A percentile compares a stretch with the other conserved stretches of the same genome.
phyloP scores from a whole-genome alignment of 1,140 invertebrate genomes.

The Anastatus disparis region DNA sequence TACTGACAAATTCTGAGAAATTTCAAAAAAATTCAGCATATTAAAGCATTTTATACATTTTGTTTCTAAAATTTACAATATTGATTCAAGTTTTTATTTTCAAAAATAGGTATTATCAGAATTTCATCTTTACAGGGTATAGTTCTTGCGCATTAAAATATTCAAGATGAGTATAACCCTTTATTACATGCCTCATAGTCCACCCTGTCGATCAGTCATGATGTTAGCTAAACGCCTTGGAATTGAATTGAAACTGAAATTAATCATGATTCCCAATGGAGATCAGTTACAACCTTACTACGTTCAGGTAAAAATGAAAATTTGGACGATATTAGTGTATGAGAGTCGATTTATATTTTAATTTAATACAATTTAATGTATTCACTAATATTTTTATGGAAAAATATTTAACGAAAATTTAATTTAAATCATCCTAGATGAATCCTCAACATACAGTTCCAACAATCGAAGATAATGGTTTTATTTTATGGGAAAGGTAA shows the following conservation, averaged over 20 bases:
- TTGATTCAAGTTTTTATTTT: too few relatives aligned
- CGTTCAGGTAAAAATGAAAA: constrained; percentile 73
- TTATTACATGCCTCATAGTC: constrained; percentile 71
- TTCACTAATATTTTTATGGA: too few relatives aligned
- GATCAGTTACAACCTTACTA: constrained; percentile 79
- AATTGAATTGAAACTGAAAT: constrained; percentile 75
- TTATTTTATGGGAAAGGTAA: constrained; percentile 72
- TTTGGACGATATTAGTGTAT: constrained; percentile 44
- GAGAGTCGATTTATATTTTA: constrained; percentile 36
- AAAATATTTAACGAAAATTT: too few relatives aligned
- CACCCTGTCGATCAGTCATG: constrained; percentile 73
- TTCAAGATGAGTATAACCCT: constrained; percentile 61
- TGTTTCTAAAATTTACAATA: too few relatives aligned
- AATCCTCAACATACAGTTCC: constrained; percentile 77
- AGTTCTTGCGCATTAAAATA: too few relatives aligned
- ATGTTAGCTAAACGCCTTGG: constrained; percentile 74
- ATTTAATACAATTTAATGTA: too few relatives aligned
- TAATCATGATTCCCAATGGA: constrained; percentile 71
- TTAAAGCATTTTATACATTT: too few relatives aligned
- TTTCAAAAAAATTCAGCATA: too few relatives aligned
- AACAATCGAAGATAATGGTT: constrained; percentile 75
- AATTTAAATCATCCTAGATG: constrained; percentile 65
- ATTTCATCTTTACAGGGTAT: too few relatives aligned
- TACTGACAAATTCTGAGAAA: too few relatives aligned
- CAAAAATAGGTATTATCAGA: too few relatives aligned